Conservation (phyloP, 2,797 vertebrate genomes). For the Clarias laeviceps region DNA sequence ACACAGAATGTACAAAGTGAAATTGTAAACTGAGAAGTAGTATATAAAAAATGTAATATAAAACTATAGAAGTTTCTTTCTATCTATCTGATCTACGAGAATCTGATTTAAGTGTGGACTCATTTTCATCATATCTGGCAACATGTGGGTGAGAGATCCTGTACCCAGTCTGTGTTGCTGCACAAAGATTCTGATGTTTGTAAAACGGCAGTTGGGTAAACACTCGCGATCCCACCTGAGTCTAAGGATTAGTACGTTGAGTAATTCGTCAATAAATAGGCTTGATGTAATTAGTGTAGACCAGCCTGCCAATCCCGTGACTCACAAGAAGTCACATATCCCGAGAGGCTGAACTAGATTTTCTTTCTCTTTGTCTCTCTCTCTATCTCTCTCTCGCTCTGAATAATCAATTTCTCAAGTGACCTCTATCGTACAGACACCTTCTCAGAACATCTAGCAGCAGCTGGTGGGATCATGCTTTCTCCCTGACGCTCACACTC, state of each 20-base stretch:
- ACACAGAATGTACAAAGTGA: too few species aligned
- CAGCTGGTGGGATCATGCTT: not conserved
- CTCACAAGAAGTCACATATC: not conserved
- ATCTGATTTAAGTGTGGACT: too few species aligned
- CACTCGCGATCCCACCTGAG: not conserved
- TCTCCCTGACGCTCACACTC: not conserved
- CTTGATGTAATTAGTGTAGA: constrained; percentile 15
- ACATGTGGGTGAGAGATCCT: not conserved
- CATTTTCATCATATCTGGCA: not conserved
- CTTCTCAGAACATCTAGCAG: not conserved
- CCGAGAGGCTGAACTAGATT: not conserved
- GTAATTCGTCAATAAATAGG: constrained; percentile 22
- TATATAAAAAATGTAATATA: too few species aligned
- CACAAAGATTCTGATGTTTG: not conserved
- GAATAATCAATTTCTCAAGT: not conserved
- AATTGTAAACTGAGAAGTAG: too few species aligned
- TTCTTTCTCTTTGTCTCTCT: too few species aligned
- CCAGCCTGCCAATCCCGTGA: not conserved
- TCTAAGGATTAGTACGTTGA: not conserved
- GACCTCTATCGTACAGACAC: not conserved
- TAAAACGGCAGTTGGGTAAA: not conserved
- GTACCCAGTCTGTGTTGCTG: not conserved
- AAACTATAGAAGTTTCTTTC: too few species aligned
- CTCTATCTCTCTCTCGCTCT: too few species aligned
- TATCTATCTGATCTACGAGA: too few species aligned